Evolutionary conservation across 2,888 invertebrate genomes (phyloP), one percentile per base, ranked within the genome.

Genomic region (Lutraria lutraria): DNA sequence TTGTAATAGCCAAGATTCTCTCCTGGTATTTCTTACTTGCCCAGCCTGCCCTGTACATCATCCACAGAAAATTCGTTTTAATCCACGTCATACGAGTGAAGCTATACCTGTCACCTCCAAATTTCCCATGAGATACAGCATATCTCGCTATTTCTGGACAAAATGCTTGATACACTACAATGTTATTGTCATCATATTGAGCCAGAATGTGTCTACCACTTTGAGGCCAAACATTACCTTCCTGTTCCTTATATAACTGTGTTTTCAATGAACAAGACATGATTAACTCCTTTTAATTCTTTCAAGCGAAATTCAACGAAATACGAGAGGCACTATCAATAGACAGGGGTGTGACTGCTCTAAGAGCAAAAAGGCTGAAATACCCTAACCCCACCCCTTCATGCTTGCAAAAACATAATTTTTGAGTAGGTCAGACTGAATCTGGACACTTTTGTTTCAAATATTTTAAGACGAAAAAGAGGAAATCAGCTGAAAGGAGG

Each of bases 21-120:
- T 95, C 93, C 86, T 95, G 95, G 53, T 91, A 88, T 21, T 63
- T 53, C 85, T 94, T 94, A 8, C 90, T 89, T 0, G 94, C 94
- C 95, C 95, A 95, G 3, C 94, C 94, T 43, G 93, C 93, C 6
- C 95, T 89, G 85, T 95, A 95, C 95, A 94, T 95, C 95, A 95
- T 95, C 95, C 95, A 95, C 31, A 95, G 91, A 83, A 95, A 95
- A 87, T 95, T 95, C 15, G 95, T 94, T 82, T 95, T 95, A 19
- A 95, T 94, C 95, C 95, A 95, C 0, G 95, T 93, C 95, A 95
- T 95, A 52, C 95, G 85, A 4, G 86, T 88, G 79, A 93, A 93
- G 83, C 92, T 95, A 89, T 93, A 95, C 31, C 85, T 85, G 13
- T 90, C 87, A 21, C 92, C 92, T 34, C 92, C 86, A 85, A 91